Conservation (phyloP, 2,113 vertebrate species). For the Hyperopisus bebe region DNA sequence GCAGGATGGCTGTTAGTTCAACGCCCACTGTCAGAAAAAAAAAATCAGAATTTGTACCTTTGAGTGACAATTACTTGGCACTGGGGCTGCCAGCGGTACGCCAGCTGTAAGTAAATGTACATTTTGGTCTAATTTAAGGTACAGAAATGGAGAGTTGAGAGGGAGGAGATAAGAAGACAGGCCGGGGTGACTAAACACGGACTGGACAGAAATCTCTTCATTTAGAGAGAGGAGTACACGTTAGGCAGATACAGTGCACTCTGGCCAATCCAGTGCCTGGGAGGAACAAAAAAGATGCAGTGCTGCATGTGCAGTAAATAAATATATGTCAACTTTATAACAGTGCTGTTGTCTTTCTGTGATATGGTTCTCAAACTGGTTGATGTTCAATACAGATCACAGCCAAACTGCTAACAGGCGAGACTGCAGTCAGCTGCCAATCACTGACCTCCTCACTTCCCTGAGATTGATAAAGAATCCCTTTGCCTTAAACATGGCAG, state of each 20-base stretch:
- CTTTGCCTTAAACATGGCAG: not conserved
- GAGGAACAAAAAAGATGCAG: not conserved
- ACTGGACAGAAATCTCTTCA: not conserved
- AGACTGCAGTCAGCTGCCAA: not conserved
- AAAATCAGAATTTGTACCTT: too few relatives aligned
- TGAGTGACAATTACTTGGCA: too few relatives aligned
- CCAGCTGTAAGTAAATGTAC: too few relatives aligned
- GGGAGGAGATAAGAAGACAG: not conserved
- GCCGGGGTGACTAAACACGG: not conserved
- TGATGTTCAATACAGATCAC: not conserved
- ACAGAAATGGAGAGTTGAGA: not conserved
- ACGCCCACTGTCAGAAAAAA: too few relatives aligned
- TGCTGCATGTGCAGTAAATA: not conserved
- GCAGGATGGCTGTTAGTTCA: not conserved
- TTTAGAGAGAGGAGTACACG: not conserved
- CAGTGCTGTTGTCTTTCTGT: not conserved
- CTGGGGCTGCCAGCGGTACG: too few relatives aligned
- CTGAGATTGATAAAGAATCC: not conserved
- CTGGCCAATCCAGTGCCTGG: not conserved
- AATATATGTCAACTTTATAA: not conserved
- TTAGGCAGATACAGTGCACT: not conserved
- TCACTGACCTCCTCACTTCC: too few relatives aligned
- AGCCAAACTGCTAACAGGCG: not conserved
- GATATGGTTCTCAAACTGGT: not conserved
- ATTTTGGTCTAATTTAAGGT: too few relatives aligned